These are phyloP conservation scores for Lamellibrachia satsuma DNA, from an alignment of 2,888 invertebrate species.

Conservation along the genomic window DNA sequence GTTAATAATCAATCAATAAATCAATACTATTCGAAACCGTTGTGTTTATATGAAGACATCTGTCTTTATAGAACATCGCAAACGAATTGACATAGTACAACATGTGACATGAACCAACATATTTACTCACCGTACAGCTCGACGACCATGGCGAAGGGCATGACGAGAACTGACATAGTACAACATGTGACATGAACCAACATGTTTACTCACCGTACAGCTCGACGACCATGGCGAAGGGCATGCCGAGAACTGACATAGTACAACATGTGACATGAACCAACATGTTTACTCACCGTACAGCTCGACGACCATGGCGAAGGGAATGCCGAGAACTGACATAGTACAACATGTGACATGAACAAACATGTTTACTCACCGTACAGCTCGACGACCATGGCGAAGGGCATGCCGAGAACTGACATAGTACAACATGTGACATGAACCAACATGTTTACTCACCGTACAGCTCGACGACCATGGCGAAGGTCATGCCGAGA, in stretches of 20 bases:
- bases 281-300: conserved; percentile 29
- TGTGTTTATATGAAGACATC: too few species aligned
- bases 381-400: conserved; percentile 74
- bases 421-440: too few species aligned
- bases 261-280: too few species aligned
- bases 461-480: conserved; percentile 70
- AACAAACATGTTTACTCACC: conserved; percentile 25
- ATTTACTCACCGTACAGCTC: conserved; percentile 32
- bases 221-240: conserved; percentile 75
- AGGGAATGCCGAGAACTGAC: conserved; percentile 88
- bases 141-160: conserved; percentile 82
- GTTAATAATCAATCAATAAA: background rate
- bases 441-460: background rate
- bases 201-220: conserved; percentile 29
- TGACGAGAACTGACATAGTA: background rate
- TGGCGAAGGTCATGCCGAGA: conserved; percentile 95
- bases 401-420: conserved; percentile 94
- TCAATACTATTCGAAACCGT: too few species aligned
- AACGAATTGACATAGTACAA: too few species aligned
- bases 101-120: too few species aligned
- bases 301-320: conserved; percentile 78
- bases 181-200: too few species aligned
- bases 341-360: too few species aligned
- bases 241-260: conserved; percentile 89
- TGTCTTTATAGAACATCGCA: background rate